phyloP scores from a whole-genome alignment of 2,888 invertebrate genomes.

The Conchocele bisecta region DNA sequence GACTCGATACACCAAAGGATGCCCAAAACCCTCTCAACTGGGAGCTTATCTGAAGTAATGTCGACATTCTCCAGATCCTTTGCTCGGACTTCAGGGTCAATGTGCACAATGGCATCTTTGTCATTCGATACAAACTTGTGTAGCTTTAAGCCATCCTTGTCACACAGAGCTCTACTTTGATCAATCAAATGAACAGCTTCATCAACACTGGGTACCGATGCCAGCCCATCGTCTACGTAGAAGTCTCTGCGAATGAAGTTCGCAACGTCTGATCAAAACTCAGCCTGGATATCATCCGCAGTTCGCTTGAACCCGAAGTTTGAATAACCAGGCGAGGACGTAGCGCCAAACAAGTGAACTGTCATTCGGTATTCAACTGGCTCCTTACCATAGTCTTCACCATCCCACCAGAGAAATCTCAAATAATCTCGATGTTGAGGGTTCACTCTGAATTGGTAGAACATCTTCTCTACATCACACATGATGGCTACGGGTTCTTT shows the following conservation, averaged over 20 bases:
- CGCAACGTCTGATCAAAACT: constrained; percentile 7
- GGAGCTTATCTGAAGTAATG: constrained; percentile 6
- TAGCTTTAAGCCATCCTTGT: constrained; percentile 21
- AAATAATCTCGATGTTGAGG: constrained; percentile 36
- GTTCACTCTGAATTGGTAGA: constrained; percentile 40
- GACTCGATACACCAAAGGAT: constrained; percentile 48
- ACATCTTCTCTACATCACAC: constrained; percentile 51
- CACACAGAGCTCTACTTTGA: background rate
- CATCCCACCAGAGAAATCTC: constrained; percentile 48
- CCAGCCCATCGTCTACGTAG: constrained; percentile 49
- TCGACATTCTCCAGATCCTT: background rate
- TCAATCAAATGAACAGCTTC: constrained; percentile 11
- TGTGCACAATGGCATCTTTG: background rate
- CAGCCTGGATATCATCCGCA: constrained; percentile 13
- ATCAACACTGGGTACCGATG: background rate
- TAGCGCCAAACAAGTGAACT: constrained; percentile 51
- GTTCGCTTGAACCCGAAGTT: constrained; percentile 44
- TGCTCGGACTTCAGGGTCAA: background rate
- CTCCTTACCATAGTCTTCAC: constrained; percentile 1
- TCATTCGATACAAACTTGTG: constrained; percentile 15
- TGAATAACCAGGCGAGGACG: constrained; percentile 53
- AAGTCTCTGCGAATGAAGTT: constrained; percentile 25
- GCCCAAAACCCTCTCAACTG: constrained; percentile 48
- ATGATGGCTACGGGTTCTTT: constrained; percentile 38
- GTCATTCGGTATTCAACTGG: constrained; percentile 48